Evolutionary conservation across 1,140 invertebrate species (phyloP).

Genomic region (Dinothrombium tinctorium): DNA sequence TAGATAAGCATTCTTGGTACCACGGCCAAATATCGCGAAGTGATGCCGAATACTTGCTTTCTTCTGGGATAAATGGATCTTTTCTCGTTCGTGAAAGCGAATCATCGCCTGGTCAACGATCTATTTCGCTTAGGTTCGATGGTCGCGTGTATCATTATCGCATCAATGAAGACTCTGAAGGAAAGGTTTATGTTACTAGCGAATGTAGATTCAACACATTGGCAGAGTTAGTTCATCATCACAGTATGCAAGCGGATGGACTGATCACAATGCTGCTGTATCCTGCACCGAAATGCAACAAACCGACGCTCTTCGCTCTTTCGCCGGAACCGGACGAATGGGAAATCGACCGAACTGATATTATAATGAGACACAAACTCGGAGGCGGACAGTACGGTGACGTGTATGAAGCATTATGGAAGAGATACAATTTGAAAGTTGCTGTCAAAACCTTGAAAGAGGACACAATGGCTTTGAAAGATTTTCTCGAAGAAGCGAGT

Average conservation of each 20-base stretch:
- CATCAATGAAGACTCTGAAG: conserved; percentile 77
- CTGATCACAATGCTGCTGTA: conserved; percentile 87
- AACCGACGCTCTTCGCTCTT: conserved; percentile 80
- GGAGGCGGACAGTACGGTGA: conserved; percentile 96
- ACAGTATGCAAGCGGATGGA: conserved; percentile 79
- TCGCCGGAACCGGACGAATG: conserved; percentile 48
- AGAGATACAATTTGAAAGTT: conserved; percentile 73
- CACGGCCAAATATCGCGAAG: conserved; percentile 84
- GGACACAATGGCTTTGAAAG: conserved; percentile 96
- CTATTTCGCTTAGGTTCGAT: conserved; percentile 66
- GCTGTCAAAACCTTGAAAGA: conserved; percentile 98
- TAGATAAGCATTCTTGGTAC: conserved; percentile 98
- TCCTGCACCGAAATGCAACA: conserved; percentile 73
- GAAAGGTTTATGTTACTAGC: conserved; percentile 83
- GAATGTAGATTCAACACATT: conserved; percentile 91
- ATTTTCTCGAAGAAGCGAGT: conserved; percentile 92
- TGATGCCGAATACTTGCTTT: conserved; percentile 88
- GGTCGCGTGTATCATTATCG: conserved; percentile 90
- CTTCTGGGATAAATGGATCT: conserved; percentile 93
- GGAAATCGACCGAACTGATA: conserved; percentile 94
- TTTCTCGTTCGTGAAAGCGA: conserved; percentile 92
- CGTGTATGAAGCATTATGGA: conserved; percentile 89
- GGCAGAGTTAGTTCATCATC: conserved; percentile 92
- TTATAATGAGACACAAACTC: conserved; percentile 94
- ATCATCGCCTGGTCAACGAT: conserved; percentile 85